Evolutionary conservation across 2,113 vertebrate species (phyloP), one percentile per base, ranked within the genome.

Genomic region (Oxygymnocypris stewartii): DNA sequence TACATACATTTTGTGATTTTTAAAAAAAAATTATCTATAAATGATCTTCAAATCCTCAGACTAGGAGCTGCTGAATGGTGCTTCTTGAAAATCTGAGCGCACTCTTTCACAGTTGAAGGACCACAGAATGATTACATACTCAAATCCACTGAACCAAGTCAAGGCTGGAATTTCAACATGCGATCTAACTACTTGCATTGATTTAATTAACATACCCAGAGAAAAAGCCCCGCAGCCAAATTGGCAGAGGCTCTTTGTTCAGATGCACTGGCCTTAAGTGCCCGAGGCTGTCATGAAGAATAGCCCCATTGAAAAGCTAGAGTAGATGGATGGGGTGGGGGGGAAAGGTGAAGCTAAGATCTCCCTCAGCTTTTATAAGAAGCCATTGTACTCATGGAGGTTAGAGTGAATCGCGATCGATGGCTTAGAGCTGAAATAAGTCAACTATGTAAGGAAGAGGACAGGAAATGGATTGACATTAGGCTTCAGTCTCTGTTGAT

Each of bases 241-340:
- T 11, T n/a, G 23, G 76, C 71, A 77, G 40, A n/a, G 37, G 31
- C 42, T 85, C 71, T 65, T 86, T 89, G 85, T 82, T 65, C 47
- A 65, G 79, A 86, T 88, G 82, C 16, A 84, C 77, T 86, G 85
- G 79, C 65, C 77, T 83, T 51, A 63, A 88, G 80, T 86, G 71
- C 87, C 82, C 84, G 35, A 59, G 25, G 4, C 51, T 63, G 25
- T 47, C 31, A 16, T 82, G 79, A 90, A 94, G 92, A 96, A 95
- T 93, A 85, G 90, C 82, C 9, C 89, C 69, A 92, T 95, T 95
- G 92, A 94, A 88, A 28, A 89, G 86, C 80, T 84, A 80, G 85
- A 73, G 20, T 40, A 87, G 86, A 82, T 47, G 69, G 13, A 59
- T 11, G 10, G 77, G 54, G 83, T 81, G 28, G 79, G 35, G 78